Conservation (phyloP, 2,113 vertebrate species). For the Centrocercus urophasianus region DNA sequence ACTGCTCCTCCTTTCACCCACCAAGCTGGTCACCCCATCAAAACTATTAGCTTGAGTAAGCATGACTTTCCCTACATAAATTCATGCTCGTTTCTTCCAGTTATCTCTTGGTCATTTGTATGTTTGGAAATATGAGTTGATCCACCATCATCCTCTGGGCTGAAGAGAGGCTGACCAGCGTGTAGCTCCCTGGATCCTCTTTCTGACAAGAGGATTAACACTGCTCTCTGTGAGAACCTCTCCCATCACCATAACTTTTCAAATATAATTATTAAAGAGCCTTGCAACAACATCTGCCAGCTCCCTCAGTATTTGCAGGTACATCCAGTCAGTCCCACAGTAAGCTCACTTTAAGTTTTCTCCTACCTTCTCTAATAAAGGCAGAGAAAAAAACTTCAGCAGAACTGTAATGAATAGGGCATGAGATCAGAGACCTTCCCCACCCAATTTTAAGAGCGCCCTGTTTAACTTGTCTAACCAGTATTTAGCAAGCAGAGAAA, state of each 20-base stretch:
- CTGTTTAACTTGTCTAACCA: conserved; percentile 31
- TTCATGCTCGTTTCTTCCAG: not conserved
- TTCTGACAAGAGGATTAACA: not conserved
- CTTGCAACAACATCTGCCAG: not conserved
- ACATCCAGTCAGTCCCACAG: not conserved
- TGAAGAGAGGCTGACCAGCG: not conserved
- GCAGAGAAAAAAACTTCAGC: not conserved
- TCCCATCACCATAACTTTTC: not conserved
- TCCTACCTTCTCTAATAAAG: not conserved
- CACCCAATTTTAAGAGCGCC: not conserved
- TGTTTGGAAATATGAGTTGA: not conserved
- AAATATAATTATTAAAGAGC: not conserved
- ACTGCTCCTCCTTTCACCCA: not conserved
- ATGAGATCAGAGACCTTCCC: not conserved
- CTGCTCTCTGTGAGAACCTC: not conserved
- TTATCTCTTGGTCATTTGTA: not conserved
- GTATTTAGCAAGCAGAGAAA: not conserved
- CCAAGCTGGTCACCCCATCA: not conserved
- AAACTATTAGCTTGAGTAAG: not conserved
- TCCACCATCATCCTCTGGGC: not conserved
- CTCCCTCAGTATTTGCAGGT: not conserved
- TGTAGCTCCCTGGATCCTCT: not conserved
- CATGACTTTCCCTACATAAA: not conserved
- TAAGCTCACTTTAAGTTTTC: not conserved
- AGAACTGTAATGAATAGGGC: not conserved